phyloP scores from a whole-genome alignment of 2,888 invertebrate genomes.

The Rhodophaea formosa region DNA sequence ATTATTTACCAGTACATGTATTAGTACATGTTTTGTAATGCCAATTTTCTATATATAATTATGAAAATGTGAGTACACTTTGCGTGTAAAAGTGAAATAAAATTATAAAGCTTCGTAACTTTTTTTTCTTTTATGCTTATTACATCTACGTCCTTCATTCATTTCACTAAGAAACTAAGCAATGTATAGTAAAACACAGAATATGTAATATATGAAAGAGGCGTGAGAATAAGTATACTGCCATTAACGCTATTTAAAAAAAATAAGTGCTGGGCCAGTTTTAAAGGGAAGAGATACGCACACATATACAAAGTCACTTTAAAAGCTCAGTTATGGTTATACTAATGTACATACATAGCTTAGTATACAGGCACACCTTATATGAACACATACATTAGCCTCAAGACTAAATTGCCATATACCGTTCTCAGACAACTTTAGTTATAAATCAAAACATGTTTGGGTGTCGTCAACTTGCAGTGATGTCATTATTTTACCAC shows the following conservation, averaged over 20 bases:
- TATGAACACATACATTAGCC: background rate
- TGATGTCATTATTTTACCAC: conserved; percentile 8
- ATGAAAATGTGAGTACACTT: conserved; percentile 52
- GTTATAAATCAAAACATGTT: background rate
- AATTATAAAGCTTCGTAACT: conserved; percentile 36
- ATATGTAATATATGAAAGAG: too few relatives aligned
- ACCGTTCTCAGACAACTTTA: background rate
- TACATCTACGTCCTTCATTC: background rate
- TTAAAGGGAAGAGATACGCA: too few relatives aligned
- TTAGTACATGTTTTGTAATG: conserved; percentile 51
- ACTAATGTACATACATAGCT: too few relatives aligned
- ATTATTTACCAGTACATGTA: conserved; percentile 35
- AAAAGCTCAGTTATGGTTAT: too few relatives aligned
- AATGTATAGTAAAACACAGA: too few relatives aligned
- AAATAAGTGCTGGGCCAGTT: too few relatives aligned
- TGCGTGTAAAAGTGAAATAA: conserved; percentile 61
- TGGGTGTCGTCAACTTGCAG: background rate
- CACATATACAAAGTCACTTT: too few relatives aligned
- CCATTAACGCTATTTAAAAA: too few relatives aligned
- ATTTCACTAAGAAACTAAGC: too few relatives aligned
- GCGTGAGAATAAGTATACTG: too few relatives aligned
- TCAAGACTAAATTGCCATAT: background rate
- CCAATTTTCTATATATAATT: conserved; percentile 51
- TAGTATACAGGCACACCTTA: background rate
- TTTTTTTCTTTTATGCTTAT: conserved; percentile 29